Evolutionary conservation across 1,140 invertebrate species (phyloP), one percentile per base, ranked within the genome.

Genomic region (Metopolophium dirhodum): DNA sequence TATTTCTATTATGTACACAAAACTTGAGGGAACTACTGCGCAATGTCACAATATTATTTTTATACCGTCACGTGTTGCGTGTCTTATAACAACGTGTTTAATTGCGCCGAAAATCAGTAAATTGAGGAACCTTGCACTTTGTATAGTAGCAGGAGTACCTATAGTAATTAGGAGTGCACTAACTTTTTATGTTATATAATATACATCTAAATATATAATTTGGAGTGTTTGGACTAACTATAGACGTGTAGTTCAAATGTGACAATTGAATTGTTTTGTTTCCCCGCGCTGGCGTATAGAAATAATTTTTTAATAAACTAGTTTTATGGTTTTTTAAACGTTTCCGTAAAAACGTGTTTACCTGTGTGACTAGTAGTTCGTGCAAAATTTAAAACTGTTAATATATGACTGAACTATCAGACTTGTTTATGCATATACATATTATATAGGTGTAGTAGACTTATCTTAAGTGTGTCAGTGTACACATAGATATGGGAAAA

Each of bases 241-340:
- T 61, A 61, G 26, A 57, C 11, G 30, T 4, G 30, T n/a, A n/a
- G 30, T 68, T 68, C 4, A 88, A 88, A 88, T 51, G 47, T 88
- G 86, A 88, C 86, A 88, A 37, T 57, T 90, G 18, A 90, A 90
- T 57, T 90, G 8, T 57, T 41, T 57, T 61, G 23, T 51, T 90
- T 61, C 54, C 41, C 23, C 87, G 23, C 2, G 20, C 20, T 18
- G 14, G 35, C 20, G 77, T 37, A 2, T 7, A n/a, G 7, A 26
- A n/a, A 61, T 35, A 61, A 89, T 90, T 45, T 90, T 30, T 4
- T 57, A 41, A 18, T 30, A 90, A 90, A 90, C 54, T 54, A 41
- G 54, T 90, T 90, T 61, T 90, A 30, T 45, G 54, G 54, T 41
- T 30, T 90, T 90, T 90, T 90, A 61, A 90, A 90, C 54, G 51